These are phyloP conservation scores for Copsychus sechellarum DNA, from an alignment of 2,113 vertebrate species.

Conservation along the genomic window DNA sequence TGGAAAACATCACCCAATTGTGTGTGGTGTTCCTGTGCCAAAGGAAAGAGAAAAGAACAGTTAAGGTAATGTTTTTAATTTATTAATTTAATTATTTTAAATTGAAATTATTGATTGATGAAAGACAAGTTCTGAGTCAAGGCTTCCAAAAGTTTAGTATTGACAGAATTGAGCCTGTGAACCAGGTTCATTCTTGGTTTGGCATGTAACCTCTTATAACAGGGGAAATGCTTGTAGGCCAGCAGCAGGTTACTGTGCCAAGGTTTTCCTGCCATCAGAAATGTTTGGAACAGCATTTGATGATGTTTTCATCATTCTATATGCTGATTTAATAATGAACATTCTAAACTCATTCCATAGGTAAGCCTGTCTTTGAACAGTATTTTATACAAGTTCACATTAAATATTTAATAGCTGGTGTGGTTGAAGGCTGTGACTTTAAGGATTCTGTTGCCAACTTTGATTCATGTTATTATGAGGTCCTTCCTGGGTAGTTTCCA, in stretches of 20 bases:
- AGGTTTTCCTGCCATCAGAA: not conserved
- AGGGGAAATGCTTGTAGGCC: not conserved
- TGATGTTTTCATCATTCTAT: not conserved
- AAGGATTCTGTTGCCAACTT: not conserved
- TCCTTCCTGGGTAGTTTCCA: not conserved
- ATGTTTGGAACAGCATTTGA: not conserved
- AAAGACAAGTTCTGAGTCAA: not conserved
- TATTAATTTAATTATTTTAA: not conserved
- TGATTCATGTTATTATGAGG: not conserved
- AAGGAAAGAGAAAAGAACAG: not conserved
- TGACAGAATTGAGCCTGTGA: not conserved
- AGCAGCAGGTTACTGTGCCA: not conserved
- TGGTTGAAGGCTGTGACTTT: not conserved
- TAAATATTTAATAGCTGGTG: not conserved
- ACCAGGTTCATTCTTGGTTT: fast-evolving
- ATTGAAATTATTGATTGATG: not conserved
- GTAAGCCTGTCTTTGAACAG: not conserved
- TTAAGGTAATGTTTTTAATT: not conserved
- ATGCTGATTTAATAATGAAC: not conserved
- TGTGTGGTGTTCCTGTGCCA: not conserved
- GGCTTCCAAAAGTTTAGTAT: not conserved
- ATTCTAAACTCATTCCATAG: not conserved
- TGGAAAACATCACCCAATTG: not conserved
- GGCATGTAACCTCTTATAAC: fast-evolving
- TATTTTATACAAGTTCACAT: not conserved